Evolutionary conservation across 2,113 vertebrate species (phyloP).

Genomic region (Litocranius walleri): DNA sequence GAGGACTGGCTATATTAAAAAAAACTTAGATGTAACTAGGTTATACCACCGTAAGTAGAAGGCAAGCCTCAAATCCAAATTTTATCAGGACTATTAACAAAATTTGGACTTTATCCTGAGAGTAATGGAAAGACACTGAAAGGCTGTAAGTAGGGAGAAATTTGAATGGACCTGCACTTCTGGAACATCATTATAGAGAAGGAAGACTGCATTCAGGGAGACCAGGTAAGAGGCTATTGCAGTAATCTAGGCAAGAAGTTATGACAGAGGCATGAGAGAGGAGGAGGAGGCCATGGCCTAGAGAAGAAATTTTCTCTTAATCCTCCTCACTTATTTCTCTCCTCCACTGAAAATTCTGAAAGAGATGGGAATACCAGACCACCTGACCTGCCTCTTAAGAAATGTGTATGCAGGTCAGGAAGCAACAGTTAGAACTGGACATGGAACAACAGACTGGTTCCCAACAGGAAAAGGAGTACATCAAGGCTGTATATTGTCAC

Average conservation of each 20-base stretch:
- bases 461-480: too few species aligned
- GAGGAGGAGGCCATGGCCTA: not conserved
- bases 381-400: too few species aligned
- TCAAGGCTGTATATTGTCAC: too few species aligned
- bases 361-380: too few species aligned
- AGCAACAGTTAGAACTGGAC: too few species aligned
- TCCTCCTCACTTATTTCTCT: not conserved
- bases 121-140: not conserved
- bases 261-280: not conserved
- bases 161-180: not conserved
- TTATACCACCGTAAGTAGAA: not conserved
- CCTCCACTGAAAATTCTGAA: not conserved
- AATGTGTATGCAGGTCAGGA: too few species aligned
- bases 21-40: not conserved
- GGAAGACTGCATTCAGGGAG: not conserved
- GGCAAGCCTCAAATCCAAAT: not conserved
- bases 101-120: not conserved
- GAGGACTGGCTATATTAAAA: not conserved
- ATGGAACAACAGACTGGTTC: too few species aligned
- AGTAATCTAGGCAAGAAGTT: not conserved
- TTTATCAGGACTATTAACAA: not conserved
- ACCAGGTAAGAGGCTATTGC: not conserved
- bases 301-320: not conserved
- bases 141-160: not conserved
- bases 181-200: not conserved